These are phyloP conservation scores for Zosterops lateralis DNA, from an alignment of 2,113 vertebrate genomes.

Conservation along the genomic window DNA sequence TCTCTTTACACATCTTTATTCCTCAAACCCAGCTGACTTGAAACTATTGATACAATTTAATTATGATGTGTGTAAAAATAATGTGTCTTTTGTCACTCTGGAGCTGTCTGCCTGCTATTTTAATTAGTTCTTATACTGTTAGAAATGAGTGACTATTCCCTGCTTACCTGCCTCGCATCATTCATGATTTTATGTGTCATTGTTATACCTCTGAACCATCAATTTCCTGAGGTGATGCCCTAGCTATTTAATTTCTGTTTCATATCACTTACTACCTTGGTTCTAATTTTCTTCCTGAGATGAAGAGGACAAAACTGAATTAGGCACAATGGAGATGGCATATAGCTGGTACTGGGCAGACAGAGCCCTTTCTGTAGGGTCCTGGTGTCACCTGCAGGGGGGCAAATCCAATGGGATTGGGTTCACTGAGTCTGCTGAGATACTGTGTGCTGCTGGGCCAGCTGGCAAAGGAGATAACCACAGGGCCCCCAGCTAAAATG, in stretches of 20 bases:
- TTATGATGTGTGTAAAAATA: background rate
- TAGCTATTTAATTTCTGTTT: background rate
- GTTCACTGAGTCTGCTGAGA: background rate
- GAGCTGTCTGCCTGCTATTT: background rate
- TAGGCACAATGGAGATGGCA: background rate
- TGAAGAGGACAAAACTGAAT: background rate
- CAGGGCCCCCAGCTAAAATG: background rate
- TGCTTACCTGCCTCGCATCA: background rate
- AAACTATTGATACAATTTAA: background rate
- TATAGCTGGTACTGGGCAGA: background rate
- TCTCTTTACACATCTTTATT: background rate
- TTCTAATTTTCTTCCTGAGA: background rate
- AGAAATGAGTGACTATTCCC: background rate
- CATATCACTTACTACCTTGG: background rate
- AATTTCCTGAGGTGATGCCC: background rate
- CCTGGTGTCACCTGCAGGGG: background rate
- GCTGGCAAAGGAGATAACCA: background rate
- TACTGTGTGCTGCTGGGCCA: background rate
- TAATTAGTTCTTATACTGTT: constrained; percentile 2
- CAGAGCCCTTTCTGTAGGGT: background rate
- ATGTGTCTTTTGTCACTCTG: background rate
- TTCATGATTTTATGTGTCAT: background rate
- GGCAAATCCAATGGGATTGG: background rate
- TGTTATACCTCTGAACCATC: background rate
- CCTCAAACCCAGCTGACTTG: background rate